These are phyloP conservation scores for Eueides isabella DNA, from an alignment of 1,140 invertebrate genomes.

Conservation along the genomic window DNA sequence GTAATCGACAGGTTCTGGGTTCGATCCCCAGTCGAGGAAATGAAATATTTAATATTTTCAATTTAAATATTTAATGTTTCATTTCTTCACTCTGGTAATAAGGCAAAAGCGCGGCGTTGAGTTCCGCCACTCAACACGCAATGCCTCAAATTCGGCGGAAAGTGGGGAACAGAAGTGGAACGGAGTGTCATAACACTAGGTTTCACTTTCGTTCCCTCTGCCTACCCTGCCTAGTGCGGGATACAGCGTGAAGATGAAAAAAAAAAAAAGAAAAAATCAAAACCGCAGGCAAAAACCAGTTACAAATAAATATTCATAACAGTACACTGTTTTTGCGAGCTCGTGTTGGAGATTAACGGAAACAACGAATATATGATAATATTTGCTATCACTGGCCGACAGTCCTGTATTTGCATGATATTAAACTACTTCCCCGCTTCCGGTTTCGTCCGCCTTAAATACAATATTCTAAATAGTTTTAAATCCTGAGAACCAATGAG, in stretches of 20 bases:
- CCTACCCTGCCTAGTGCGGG: not conserved
- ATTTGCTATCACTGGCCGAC: constrained; percentile 7
- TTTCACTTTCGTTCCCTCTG: not conserved
- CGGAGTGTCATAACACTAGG: not conserved
- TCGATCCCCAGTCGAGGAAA: no score
- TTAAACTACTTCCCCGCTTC: not conserved
- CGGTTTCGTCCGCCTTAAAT: no score
- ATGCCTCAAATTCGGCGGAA: no score
- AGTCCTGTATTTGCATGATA: not conserved
- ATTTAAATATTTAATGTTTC: no score
- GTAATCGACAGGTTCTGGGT: no score
- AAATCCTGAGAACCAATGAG: no score
- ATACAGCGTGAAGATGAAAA: not conserved
- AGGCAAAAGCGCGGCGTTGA: not conserved
- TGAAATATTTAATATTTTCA: no score
- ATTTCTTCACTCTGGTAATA: not conserved
- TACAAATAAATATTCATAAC: constrained; percentile 8
- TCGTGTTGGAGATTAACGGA: not conserved
- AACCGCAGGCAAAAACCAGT: not conserved
- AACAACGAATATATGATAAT: constrained; percentile 4
- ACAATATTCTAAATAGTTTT: no score
- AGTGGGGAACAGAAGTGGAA: not conserved
- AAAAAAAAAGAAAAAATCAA: not conserved
- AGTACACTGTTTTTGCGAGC: not conserved
- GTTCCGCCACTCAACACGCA: not conserved